Percentiles rank a stretch among this genome's conserved stretches.
Conservation (phyloP, 2,888 invertebrate species). For the Brachynemurus nebulosus region DNA sequence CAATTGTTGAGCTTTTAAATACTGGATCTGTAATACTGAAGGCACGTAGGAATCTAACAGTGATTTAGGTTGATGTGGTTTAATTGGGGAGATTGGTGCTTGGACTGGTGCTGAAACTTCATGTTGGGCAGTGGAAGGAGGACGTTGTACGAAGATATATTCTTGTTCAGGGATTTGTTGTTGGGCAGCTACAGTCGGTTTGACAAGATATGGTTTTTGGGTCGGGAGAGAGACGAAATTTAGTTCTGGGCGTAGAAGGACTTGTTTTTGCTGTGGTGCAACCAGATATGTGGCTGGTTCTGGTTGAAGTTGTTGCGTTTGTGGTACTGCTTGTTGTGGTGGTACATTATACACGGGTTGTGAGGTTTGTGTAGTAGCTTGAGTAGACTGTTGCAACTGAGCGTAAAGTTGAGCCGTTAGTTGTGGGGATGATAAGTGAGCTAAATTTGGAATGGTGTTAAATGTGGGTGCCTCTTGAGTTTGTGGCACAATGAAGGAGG, state of each 20-base stretch:
- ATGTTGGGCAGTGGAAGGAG: no score
- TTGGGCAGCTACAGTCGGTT: no score
- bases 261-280: not conserved
- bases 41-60: conserved; percentile 38
- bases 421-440: not conserved
- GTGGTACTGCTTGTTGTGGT: not conserved
- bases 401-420: not conserved
- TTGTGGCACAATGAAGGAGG: conserved; percentile 13
- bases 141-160: conserved; percentile 10
- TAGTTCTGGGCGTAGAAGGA: not conserved
- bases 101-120: no score
- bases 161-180: not conserved
- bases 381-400: no score
- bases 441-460: not conserved
- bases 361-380: no score
- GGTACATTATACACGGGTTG: not conserved
- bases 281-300: not conserved
- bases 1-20: conserved; percentile 22
- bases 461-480: conserved; percentile 13
- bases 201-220: not conserved
- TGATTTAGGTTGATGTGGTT: conserved; percentile 29
- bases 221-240: not conserved
- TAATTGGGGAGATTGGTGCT: conserved; percentile 16
- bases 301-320: not conserved
- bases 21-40: conserved; percentile 27